Evolutionary conservation across 2,888 invertebrate genomes (phyloP).

Genomic region (Nesidiocoris tenuis): DNA sequence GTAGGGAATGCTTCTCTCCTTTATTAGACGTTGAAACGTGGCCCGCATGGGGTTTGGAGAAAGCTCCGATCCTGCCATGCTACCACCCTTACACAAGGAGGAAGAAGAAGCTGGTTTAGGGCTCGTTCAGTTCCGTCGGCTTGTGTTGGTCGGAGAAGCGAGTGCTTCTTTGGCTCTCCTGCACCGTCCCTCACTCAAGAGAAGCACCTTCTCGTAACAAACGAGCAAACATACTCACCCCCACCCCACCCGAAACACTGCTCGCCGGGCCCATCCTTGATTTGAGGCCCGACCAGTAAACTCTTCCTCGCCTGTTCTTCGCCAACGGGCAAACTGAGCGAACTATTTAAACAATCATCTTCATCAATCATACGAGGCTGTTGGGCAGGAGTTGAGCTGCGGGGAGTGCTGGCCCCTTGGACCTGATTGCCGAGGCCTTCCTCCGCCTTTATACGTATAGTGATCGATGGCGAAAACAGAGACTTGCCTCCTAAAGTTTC

Average conservation of each 20-base stretch:
- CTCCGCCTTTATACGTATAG: background rate
- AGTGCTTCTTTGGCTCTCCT: background rate
- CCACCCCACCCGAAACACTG: background rate
- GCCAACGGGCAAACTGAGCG: slow-evolving; percentile 1
- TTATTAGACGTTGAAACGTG: slow-evolving; percentile 40
- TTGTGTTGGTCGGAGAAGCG: slow-evolving; percentile 15
- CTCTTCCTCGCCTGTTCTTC: slow-evolving; percentile 2
- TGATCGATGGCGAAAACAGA: background rate
- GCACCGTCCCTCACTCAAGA: background rate
- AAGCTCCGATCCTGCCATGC: background rate
- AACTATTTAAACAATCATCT: slow-evolving; percentile 35
- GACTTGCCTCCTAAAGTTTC: background rate
- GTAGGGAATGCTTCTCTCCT: slow-evolving; percentile 14
- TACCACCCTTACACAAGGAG: background rate
- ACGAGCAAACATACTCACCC: slow-evolving; percentile 27
- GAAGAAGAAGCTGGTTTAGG: background rate
- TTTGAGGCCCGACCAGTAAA: background rate
- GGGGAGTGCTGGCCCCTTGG: background rate
- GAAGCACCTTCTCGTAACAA: slow-evolving; percentile 24
- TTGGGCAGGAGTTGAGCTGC: too few species aligned
- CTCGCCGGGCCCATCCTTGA: background rate
- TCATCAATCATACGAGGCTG: slow-evolving; percentile 22
- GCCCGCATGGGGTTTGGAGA: slow-evolving; percentile 23
- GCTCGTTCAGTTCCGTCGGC: slow-evolving; percentile 10
- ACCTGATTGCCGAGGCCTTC: background rate